Evolutionary conservation across 37 sponge, comb jelly and placozoan species (phyloP).

Genomic region (Eunapius fragilis): DNA sequence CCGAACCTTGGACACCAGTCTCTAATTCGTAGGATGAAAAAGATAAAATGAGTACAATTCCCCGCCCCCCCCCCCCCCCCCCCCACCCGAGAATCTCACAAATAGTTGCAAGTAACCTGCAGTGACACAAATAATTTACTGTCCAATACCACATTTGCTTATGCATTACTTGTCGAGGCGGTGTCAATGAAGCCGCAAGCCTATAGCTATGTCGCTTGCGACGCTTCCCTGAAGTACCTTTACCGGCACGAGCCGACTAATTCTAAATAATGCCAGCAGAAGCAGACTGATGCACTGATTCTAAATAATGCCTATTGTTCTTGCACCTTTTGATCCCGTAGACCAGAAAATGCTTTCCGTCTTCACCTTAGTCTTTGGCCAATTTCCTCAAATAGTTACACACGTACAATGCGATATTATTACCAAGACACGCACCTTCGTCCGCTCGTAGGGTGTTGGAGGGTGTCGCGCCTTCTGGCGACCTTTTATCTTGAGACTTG

Average conservation of each 20-base stretch:
- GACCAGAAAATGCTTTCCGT: not conserved
- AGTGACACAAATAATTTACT: not conserved
- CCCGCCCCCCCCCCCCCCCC: too few species aligned
- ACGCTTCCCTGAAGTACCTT: not conserved
- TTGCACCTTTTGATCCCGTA: not conserved
- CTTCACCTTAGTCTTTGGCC: not conserved
- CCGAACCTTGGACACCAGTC: slow-evolving; percentile 44
- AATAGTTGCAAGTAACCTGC: too few species aligned
- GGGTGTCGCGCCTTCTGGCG: slow-evolving; percentile 9
- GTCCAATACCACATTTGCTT: not conserved
- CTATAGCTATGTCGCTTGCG: not conserved
- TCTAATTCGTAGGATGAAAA: slow-evolving; percentile 9
- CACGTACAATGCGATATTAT: not conserved
- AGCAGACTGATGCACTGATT: too few species aligned
- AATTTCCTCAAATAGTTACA: not conserved
- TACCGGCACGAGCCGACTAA: not conserved
- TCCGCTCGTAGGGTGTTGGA: slow-evolving; percentile 57
- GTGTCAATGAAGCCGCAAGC: not conserved
- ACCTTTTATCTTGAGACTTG: slow-evolving; percentile 14
- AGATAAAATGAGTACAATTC: not conserved
- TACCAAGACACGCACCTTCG: slow-evolving; percentile 11
- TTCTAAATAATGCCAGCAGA: too few species aligned
- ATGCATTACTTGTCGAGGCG: not conserved
- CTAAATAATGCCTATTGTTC: not conserved
- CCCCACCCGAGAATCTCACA: too few species aligned